Conservation (phyloP, 2,797 vertebrate species). For the Parotocinclus haroldoi region DNA sequence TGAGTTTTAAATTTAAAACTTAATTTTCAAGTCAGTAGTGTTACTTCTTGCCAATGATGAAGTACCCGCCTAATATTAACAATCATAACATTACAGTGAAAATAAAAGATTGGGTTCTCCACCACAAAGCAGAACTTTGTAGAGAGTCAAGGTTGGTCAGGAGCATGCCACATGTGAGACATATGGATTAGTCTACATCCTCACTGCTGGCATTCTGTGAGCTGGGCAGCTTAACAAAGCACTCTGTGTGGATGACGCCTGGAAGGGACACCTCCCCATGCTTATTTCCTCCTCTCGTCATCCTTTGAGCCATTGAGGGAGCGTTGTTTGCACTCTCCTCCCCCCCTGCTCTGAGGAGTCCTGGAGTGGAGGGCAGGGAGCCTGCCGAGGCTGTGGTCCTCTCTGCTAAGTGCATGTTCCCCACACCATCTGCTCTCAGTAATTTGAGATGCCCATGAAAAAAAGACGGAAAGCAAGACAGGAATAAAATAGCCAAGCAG, state of each 20-base stretch:
- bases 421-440: slow-evolving; percentile 81
- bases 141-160: not conserved
- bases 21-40: not conserved
- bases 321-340: slow-evolving; percentile 45
- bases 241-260: slow-evolving; percentile 21
- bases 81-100: not conserved
- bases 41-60: not conserved
- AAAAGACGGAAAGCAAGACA: slow-evolving; percentile 65
- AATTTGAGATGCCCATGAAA: slow-evolving; percentile 70
- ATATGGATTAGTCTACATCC: slow-evolving; percentile 29
- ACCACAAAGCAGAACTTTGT: slow-evolving; percentile 16
- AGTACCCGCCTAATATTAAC: not conserved
- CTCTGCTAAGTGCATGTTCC: slow-evolving; percentile 72
- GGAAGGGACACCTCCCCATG: slow-evolving; percentile 29
- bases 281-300: slow-evolving; percentile 44
- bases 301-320: slow-evolving; percentile 47
- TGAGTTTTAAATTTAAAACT: not conserved
- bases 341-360: slow-evolving; percentile 41
- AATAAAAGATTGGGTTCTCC: slow-evolving; percentile 31
- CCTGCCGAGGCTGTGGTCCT: slow-evolving; percentile 68
- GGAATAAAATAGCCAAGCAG: slow-evolving; percentile 73
- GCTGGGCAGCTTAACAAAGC: slow-evolving; percentile 24
- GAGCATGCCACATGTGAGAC: slow-evolving; percentile 13
- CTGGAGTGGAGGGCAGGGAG: slow-evolving; percentile 55
- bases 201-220: slow-evolving; percentile 43